Evolutionary conservation across 2,888 invertebrate species (phyloP).

Genomic region (Listrodromus nycthemerus): DNA sequence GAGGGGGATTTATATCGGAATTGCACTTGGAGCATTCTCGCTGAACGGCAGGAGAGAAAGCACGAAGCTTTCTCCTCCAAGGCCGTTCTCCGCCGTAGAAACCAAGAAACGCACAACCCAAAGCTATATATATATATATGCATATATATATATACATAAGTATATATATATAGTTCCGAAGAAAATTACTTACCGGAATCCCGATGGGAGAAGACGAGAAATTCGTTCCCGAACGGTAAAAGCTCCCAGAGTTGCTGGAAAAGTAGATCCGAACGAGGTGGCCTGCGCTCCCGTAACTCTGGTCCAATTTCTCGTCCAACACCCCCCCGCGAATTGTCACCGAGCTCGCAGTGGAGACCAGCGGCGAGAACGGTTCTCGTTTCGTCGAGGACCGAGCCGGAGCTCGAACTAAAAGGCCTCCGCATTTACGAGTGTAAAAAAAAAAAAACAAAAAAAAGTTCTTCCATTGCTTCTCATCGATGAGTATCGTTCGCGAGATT

Average conservation of each 20-base stretch:
- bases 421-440: slow-evolving; percentile 32
- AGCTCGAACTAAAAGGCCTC: background rate
- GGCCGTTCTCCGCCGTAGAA: slow-evolving; percentile 25
- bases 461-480: background rate
- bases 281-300: slow-evolving; percentile 35
- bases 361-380: slow-evolving; percentile 29
- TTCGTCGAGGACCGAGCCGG: background rate
- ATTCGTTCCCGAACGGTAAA: slow-evolving; percentile 67
- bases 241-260: slow-evolving; percentile 50
- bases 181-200: slow-evolving; percentile 69
- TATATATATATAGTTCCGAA: slow-evolving; percentile 35
- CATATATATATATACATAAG: too few species aligned
- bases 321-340: slow-evolving; percentile 18
- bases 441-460: background rate
- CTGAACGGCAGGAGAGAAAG: slow-evolving; percentile 37
- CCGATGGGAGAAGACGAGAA: slow-evolving; percentile 66
- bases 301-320: slow-evolving; percentile 40
- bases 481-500: too few species aligned
- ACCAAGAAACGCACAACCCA: slow-evolving; percentile 11
- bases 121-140: background rate
- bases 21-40: slow-evolving; percentile 40
- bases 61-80: slow-evolving; percentile 22
- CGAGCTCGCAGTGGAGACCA: slow-evolving; percentile 18
- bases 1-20: slow-evolving; percentile 51
- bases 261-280: slow-evolving; percentile 25